A percentile compares a stretch with the other conserved stretches of the same genome.
phyloP scores from a whole-genome alignment of 2,797 vertebrate genomes.

The Myripristis jacobus region DNA sequence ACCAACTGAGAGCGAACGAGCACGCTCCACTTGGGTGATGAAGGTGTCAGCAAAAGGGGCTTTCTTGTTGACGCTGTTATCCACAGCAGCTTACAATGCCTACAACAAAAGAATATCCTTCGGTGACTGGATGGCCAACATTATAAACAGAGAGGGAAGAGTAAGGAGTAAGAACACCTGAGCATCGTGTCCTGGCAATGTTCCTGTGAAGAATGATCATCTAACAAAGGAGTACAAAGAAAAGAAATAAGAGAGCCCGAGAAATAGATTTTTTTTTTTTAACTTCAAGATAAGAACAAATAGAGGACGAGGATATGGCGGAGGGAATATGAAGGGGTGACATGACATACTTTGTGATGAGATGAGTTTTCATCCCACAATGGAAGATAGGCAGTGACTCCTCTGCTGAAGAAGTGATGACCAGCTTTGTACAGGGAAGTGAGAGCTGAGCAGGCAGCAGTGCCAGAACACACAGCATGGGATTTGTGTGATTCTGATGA shows the following conservation, averaged over 20 bases:
- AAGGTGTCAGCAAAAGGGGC: too few species aligned
- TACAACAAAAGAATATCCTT: neutral
- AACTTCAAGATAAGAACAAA: conserved; percentile 14
- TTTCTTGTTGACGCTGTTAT: too few species aligned
- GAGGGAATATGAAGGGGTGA: conserved; percentile 31
- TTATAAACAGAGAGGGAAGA: neutral
- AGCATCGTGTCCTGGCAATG: too few species aligned
- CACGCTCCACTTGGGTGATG: too few species aligned
- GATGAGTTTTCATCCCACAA: conserved; percentile 51
- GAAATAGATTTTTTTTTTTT: neutral
- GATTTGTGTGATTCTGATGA: neutral
- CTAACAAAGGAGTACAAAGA: conserved; percentile 1
- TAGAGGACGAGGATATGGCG: conserved; percentile 4
- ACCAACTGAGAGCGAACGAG: too few species aligned
- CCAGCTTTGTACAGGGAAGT: conserved; percentile 50
- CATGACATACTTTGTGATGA: conserved; percentile 55
- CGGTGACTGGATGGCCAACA: neutral
- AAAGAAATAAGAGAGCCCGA: conserved; percentile 5
- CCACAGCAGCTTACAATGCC: neutral
- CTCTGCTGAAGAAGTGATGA: conserved; percentile 54
- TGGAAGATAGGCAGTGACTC: conserved; percentile 53
- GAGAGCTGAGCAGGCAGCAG: conserved; percentile 15
- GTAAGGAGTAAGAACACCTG: too few species aligned
- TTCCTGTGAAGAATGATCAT: neutral
- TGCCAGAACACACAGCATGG: conserved; percentile 14